Evolutionary conservation across 2,113 vertebrate species (phyloP), one percentile per base, ranked within the genome.

Genomic region (Apeltes quadracus): DNA sequence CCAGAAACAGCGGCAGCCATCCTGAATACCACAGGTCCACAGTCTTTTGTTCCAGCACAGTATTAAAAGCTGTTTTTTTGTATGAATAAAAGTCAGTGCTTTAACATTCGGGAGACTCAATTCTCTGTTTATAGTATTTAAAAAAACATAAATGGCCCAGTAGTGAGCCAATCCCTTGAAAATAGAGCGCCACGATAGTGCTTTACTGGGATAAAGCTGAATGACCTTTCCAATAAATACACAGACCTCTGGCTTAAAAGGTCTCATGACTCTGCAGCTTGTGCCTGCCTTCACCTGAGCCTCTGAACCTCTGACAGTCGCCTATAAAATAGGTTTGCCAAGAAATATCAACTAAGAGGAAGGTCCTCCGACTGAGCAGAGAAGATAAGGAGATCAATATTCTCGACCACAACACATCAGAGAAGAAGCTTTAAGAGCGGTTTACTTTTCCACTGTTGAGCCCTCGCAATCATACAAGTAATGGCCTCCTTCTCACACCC

Each of bases 371-470:
- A 22, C 56, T 69, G 61, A 70, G n/a, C 65, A 15, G 25, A 70
- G 23, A 68, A 73, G 50, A 44, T 48, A 12, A 46, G 51, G 32
- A 39, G 38, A 77, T 83, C 59, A 9, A 16, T 67, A 77, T 82
- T 70, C 62, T 51, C 39, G 44, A 54, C 14, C 48, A 55, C 29
- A 70, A 44, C 32, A 43, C 56, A 65, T 22, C 39, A 13, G 66
- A 44, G 61, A 69, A 44, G 14, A 59, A 66, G 59, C 65, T 86
- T 29, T 61, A 69, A 65, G 62, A 61, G 34, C 34, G 46, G 54
- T 69, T 79, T 73, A 34, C 72, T 64, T 65, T 76, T 79, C 74
- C 36, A 62, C 56, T 68, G 75, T 50, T 72, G 79, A 79, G 51
- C 59, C 25, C 27, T 20, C 8, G 50, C 80, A 78, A 70, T 66